Base-by-base conservation (phyloP, 1,140 invertebrate genomes). In the Steinernema feltiae region DNA sequence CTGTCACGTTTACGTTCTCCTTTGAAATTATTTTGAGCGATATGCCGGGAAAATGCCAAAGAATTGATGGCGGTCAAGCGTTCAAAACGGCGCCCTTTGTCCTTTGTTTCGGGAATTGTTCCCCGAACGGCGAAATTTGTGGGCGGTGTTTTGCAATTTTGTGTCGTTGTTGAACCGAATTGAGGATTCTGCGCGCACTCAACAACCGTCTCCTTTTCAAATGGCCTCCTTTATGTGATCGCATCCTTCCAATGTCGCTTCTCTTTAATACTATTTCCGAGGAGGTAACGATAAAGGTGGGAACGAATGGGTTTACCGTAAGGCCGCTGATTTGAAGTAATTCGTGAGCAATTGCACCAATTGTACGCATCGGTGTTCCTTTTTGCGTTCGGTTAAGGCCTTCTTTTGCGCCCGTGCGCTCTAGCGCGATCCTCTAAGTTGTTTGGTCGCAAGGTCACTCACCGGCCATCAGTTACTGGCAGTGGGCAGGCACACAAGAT, bases 181-280 rank as follows among this genome's bases (percentile, higher is more conserved):
- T 63, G 53, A 63, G 53, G 53, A 27, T 17, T 63, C 53, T 27
- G 12, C 53, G 53, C 53, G 53, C 53, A 27, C 53, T 27, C 41
- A 21, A 12, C 24, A 12, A 63, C 53, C 12, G 53, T 18, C 35
- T 63, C 53, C 53, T 63, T 63, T 63, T 21, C 24, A 27, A 63
- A 63, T 63, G 53, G 53, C 53, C 24, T 63, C 41, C 24, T 63
- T 63, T n/a, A 63, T 63, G 53, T 27, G 53, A 63, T 63, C 12
- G 53, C 24, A 63, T 63, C 18, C 7, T 41, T 41, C 53, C 53
- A 3, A 27, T 27, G 53, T 63, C 53, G 53, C 53, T 63, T 63
- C 53, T 63, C 53, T 63, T 63, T 63, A 63, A 63, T 21, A 7
- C 12, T 3, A 63, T 63, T 63, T 63, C 53, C 15, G 53, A 63